Percentiles rank a stretch among this genome's conserved stretches.
Evolutionary conservation across 2,113 vertebrate species (phyloP).

Genomic region (Theristicus caerulescens): DNA sequence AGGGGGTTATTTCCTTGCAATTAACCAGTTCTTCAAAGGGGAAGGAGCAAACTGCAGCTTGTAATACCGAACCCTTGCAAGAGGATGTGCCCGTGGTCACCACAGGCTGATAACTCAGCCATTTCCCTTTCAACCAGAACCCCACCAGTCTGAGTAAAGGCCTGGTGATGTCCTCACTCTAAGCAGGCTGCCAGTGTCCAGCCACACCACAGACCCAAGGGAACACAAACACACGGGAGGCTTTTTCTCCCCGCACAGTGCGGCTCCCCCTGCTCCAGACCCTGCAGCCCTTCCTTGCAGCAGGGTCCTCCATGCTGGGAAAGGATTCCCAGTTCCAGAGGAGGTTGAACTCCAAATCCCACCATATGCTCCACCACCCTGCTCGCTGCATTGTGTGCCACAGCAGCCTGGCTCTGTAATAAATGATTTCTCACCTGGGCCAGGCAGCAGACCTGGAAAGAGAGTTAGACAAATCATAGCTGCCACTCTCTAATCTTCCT

Average conservation of each 20-base stretch:
- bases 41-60: not conserved
- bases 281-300: not conserved
- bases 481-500: constrained; percentile 68
- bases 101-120: not conserved
- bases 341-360: not conserved
- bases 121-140: not conserved
- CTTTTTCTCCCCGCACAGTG: accelerated
- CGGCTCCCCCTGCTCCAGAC: not conserved
- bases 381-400: not conserved
- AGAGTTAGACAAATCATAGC: constrained; percentile 68
- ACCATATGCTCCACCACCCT: not conserved
- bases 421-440: constrained; percentile 60
- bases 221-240: too few species aligned
- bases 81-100: not conserved
- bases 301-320: not conserved
- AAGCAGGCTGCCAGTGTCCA: not conserved
- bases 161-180: accelerated
- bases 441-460: constrained; percentile 56
- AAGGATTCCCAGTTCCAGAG: not conserved
- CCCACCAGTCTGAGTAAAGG: not conserved
- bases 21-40: not conserved
- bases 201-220: not conserved
- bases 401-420: constrained; percentile 43
- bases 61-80: too few species aligned
- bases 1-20: not conserved